A percentile compares a stretch with the other conserved stretches of the same genome.
Conservation (phyloP, 1,140 invertebrate genomes). For the Bombus vancouverensis region DNA sequence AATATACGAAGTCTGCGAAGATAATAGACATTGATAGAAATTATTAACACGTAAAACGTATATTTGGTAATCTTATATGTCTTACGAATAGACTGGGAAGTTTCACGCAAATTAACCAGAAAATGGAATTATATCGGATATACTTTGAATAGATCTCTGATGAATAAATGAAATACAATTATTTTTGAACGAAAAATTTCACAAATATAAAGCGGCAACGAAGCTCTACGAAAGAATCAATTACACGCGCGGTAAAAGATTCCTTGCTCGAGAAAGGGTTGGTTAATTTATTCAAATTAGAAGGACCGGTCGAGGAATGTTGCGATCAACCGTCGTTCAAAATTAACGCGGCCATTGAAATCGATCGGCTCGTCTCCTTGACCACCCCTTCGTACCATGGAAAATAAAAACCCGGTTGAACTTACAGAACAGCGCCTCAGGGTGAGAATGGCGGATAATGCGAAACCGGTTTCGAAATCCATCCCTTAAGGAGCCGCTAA, state of each 20-base stretch:
- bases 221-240: neutral
- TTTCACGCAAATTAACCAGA: too few species aligned
- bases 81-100: too few species aligned
- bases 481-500: constrained; percentile 69
- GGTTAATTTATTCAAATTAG: constrained; percentile 19
- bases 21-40: neutral
- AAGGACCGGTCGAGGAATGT: constrained; percentile 9
- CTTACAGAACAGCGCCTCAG: constrained; percentile 55
- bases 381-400: constrained; percentile 35
- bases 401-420: constrained; percentile 48
- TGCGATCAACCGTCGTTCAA: constrained; percentile 25
- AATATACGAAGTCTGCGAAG: too few species aligned
- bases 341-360: constrained; percentile 40
- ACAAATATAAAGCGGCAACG: neutral
- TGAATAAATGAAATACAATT: too few species aligned
- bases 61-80: too few species aligned
- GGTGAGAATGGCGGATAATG: constrained; percentile 66
- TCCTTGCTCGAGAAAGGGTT: too few species aligned
- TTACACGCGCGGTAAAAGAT: neutral
- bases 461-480: constrained; percentile 71
- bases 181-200: too few species aligned
- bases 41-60: too few species aligned
- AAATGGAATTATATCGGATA: too few species aligned
- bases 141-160: too few species aligned
- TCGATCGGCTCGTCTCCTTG: constrained; percentile 44